These are phyloP conservation scores for Sebastes minor DNA, from an alignment of 2,797 vertebrate species.

Conservation along the genomic window DNA sequence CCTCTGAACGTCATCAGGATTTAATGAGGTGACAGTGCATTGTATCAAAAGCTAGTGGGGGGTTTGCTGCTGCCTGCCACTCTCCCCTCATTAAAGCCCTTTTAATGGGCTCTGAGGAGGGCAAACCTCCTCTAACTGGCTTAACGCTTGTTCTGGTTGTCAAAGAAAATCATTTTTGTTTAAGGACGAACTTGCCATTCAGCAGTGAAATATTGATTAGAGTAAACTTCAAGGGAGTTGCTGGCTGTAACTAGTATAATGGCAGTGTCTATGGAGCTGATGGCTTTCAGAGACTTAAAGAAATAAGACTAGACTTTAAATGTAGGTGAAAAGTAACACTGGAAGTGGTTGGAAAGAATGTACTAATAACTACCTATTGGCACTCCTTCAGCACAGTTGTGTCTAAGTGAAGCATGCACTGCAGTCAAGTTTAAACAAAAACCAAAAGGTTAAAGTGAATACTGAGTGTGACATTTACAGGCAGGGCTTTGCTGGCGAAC, in stretches of 20 bases:
- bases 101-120: slow-evolving; percentile 75
- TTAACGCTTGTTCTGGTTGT: slow-evolving; percentile 73
- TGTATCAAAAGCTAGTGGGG: slow-evolving; percentile 66
- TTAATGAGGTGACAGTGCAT: slow-evolving; percentile 80
- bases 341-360: not conserved
- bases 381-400: not conserved
- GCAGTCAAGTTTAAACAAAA: slow-evolving; percentile 9
- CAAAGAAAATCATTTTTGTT: slow-evolving; percentile 78
- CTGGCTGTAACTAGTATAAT: slow-evolving; percentile 33
- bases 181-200: slow-evolving; percentile 68
- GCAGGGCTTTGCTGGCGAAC: slow-evolving; percentile 1
- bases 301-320: slow-evolving; percentile 20
- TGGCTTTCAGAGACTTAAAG: slow-evolving; percentile 21
- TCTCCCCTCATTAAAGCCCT: slow-evolving; percentile 77
- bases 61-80: slow-evolving; percentile 57
- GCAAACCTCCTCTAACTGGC: slow-evolving; percentile 45
- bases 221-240: slow-evolving; percentile 57
- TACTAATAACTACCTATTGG: slow-evolving; percentile 15
- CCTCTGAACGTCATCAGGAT: slow-evolving; percentile 68
- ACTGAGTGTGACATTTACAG: slow-evolving; percentile 26
- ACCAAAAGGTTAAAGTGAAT: slow-evolving; percentile 20
- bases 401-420: not conserved
- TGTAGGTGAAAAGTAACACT: slow-evolving; percentile 7
- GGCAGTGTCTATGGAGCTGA: slow-evolving; percentile 27
- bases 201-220: slow-evolving; percentile 77